Evolutionary conservation across 2,888 invertebrate species (phyloP).

Genomic region (Spodoptera picta): DNA sequence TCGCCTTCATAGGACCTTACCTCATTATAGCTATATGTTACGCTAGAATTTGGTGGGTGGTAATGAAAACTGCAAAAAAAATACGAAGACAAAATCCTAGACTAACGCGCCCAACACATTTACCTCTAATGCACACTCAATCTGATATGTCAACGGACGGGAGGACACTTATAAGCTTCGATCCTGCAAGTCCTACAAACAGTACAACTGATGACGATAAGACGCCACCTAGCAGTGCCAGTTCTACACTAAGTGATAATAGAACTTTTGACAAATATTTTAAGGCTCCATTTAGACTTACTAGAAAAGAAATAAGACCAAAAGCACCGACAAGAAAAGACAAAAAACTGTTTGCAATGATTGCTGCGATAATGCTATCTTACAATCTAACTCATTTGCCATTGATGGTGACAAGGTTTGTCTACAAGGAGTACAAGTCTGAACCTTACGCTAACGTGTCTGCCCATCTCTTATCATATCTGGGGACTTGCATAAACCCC

Average conservation of each 20-base stretch:
- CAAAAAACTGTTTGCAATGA: constrained; percentile 94
- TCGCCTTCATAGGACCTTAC: constrained; percentile 95
- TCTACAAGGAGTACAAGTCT: constrained; percentile 74
- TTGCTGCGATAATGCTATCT: constrained; percentile 96
- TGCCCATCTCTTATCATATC: constrained; percentile 94
- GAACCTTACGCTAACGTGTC: constrained; percentile 91
- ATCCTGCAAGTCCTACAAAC: constrained; percentile 6
- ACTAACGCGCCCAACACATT: constrained; percentile 43
- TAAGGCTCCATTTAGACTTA: constrained; percentile 71
- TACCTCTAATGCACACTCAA: constrained; percentile 30
- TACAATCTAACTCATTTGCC: constrained; percentile 96
- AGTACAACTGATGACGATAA: constrained; percentile 10
- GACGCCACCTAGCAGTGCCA: background rate
- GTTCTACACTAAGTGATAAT: constrained; percentile 14
- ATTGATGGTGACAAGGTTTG: constrained; percentile 94
- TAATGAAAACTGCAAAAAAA: constrained; percentile 90
- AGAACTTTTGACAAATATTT: constrained; percentile 61
- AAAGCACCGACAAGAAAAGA: constrained; percentile 93
- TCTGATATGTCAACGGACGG: constrained; percentile 16
- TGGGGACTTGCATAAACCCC: constrained; percentile 96
- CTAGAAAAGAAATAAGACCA: constrained; percentile 76
- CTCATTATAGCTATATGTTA: constrained; percentile 94
- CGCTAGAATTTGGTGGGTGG: constrained; percentile 94
- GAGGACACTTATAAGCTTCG: background rate
- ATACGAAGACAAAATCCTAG: constrained; percentile 79